Evolutionary conservation across 2,888 invertebrate genomes (phyloP).

Genomic region (Chalcosyrphus nemorum): DNA sequence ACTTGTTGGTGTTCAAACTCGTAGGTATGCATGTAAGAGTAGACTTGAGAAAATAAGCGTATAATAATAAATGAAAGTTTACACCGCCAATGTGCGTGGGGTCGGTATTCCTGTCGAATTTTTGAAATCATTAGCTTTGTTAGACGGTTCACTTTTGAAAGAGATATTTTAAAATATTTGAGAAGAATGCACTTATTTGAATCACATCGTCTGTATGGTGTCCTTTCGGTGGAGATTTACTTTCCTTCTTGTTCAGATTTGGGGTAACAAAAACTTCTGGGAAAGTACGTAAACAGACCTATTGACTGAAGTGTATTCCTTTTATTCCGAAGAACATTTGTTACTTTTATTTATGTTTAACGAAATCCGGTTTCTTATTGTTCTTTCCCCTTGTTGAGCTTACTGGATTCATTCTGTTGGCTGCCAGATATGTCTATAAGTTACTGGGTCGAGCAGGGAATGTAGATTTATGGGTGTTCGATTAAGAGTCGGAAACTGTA

Average conservation of each 20-base stretch:
- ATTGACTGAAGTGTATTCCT: not conserved
- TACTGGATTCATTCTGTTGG: not conserved
- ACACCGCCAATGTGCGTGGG: not conserved
- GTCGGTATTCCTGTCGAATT: not conserved
- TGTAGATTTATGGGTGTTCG: constrained; percentile 13
- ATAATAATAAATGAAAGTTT: not conserved
- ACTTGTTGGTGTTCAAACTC: not conserved
- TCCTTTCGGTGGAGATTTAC: not conserved
- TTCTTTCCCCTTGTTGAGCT: not conserved
- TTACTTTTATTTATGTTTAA: constrained; percentile 13
- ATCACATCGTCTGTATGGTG: not conserved
- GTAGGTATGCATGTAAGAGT: not conserved
- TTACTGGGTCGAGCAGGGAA: not conserved
- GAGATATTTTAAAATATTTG: not conserved
- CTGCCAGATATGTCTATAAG: constrained; percentile 10
- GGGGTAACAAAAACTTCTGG: not conserved
- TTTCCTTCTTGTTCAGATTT: not conserved
- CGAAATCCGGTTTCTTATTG: not conserved
- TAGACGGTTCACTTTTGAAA: not conserved
- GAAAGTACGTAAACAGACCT: not conserved
- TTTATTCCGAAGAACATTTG: not conserved
- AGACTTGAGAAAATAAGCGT: not conserved
- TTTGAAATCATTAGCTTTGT: not conserved
- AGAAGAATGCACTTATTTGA: not conserved
- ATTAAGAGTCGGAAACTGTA: constrained; percentile 5